phyloP scores from a whole-genome alignment of 2,113 vertebrate species.

The Emydura subglobosa region DNA sequence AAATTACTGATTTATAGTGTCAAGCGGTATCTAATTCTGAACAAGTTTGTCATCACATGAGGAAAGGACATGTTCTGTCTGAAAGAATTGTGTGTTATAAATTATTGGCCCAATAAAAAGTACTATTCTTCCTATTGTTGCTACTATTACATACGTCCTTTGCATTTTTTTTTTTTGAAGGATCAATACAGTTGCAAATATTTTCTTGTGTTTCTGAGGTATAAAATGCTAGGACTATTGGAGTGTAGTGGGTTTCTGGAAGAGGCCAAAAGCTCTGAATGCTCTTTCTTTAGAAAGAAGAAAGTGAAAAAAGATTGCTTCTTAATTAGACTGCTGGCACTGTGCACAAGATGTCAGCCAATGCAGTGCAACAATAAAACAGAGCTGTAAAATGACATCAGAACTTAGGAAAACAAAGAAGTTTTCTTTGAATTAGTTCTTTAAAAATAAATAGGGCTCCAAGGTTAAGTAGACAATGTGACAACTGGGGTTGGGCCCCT shows the following conservation, averaged over 20 bases:
- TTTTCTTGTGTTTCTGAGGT: constrained; percentile 6
- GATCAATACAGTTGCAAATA: background rate
- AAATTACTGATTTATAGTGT: constrained; percentile 35
- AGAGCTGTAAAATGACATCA: background rate
- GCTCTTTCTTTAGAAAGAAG: background rate
- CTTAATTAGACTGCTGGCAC: background rate
- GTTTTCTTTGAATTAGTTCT: constrained; percentile 5
- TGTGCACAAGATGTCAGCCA: background rate
- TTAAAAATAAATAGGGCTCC: background rate
- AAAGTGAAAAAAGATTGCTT: background rate
- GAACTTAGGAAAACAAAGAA: background rate
- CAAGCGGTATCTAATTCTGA: constrained; percentile 43
- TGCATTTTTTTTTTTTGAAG: background rate
- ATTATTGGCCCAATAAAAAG: background rate
- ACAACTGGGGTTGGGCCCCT: background rate
- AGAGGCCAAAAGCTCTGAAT: background rate
- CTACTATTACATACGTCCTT: background rate
- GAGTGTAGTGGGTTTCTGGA: background rate
- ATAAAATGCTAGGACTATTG: background rate
- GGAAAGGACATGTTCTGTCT: constrained; percentile 2
- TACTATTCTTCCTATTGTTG: background rate
- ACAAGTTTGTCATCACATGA: constrained; percentile 23
- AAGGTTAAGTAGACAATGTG: background rate
- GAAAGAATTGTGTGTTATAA: constrained; percentile 1
- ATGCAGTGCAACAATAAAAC: background rate